These are phyloP conservation scores for Dipodomys merriami DNA, from an alignment of 2,113 vertebrate species.

Conservation along the genomic window DNA sequence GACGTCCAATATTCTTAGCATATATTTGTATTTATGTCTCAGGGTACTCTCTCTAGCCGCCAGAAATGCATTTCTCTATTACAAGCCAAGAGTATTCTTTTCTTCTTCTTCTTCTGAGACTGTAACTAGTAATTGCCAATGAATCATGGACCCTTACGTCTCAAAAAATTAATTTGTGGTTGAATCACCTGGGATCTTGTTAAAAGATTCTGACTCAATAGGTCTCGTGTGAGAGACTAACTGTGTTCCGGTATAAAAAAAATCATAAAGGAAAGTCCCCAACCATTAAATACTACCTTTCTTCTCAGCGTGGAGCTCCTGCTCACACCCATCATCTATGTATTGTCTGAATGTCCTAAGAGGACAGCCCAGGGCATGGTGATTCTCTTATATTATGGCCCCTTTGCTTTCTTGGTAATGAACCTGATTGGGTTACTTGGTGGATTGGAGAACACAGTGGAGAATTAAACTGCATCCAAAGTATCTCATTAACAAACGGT, in stretches of 20 bases:
- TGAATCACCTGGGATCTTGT: slow-evolving; percentile 69
- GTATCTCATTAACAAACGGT: not conserved
- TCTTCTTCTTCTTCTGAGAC: slow-evolving; percentile 65
- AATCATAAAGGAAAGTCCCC: not conserved
- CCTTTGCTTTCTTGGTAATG: not conserved
- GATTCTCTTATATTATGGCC: not conserved
- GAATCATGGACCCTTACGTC: slow-evolving; percentile 65
- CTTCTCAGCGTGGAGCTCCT: too few relatives aligned
- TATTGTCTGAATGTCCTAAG: not conserved
- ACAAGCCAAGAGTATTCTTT: slow-evolving; percentile 50
- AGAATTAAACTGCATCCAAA: not conserved
- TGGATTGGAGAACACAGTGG: not conserved
- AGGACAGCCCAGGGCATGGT: too few relatives aligned
- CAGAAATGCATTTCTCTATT: slow-evolving; percentile 30
- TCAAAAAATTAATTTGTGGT: slow-evolving; percentile 74
- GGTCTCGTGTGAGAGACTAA: not conserved
- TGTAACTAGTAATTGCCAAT: slow-evolving; percentile 62
- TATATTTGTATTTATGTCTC: slow-evolving; percentile 58
- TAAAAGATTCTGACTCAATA: slow-evolving; percentile 59
- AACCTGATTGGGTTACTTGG: not conserved
- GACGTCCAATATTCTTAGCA: slow-evolving; percentile 12
- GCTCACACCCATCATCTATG: fast-evolving
- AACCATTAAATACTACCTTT: not conserved
- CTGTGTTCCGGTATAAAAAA: not conserved
- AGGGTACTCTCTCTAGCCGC: slow-evolving; percentile 18